These are phyloP conservation scores for Fragum whitleyi DNA, from an alignment of 2,888 invertebrate genomes.

Conservation along the genomic window DNA sequence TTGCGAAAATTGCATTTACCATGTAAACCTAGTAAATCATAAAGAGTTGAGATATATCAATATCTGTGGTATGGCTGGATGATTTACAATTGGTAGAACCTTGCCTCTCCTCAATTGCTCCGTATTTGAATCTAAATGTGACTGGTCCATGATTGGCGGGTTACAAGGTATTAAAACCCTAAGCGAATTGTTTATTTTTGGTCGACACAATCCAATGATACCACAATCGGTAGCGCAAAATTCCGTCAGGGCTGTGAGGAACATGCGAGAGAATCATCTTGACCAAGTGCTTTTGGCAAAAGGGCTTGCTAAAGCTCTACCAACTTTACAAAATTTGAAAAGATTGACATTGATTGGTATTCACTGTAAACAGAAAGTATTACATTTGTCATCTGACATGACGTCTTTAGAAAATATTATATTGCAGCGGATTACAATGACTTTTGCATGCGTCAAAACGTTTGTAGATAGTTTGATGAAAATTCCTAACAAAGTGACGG, in stretches of 20 bases:
- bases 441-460: background rate
- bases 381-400: conserved; percentile 2
- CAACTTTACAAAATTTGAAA: background rate
- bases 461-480: conserved; percentile 1
- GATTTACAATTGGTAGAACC: background rate
- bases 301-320: background rate
- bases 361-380: background rate
- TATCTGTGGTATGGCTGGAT: background rate
- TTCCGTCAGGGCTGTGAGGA: background rate
- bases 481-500: background rate
- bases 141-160: background rate
- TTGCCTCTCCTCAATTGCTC: background rate
- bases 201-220: background rate
- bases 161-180: background rate
- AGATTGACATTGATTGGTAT: background rate
- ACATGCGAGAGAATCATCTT: background rate
- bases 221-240: background rate
- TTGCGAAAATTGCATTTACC: background rate
- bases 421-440: background rate
- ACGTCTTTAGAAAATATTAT: background rate
- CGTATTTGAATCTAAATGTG: background rate
- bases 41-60: background rate
- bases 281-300: background rate
- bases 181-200: background rate
- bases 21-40: background rate